phyloP scores from a whole-genome alignment of 2,888 invertebrate genomes.

The Listrodromus nycthemerus region DNA sequence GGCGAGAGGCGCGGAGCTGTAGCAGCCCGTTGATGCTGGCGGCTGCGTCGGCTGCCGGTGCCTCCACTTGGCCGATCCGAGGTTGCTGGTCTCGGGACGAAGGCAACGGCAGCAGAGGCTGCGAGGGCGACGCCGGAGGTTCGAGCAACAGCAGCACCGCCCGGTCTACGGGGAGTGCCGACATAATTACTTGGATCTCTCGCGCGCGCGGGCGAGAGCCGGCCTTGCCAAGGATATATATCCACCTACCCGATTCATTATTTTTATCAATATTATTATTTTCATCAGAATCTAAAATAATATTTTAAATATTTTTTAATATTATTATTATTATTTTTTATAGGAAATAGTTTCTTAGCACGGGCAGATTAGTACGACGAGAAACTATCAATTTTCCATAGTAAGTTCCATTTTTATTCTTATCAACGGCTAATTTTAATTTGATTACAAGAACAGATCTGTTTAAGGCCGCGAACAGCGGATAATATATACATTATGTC shows the following conservation, averaged over 20 bases:
- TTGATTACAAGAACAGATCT: neutral
- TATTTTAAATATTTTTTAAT: too few relatives aligned
- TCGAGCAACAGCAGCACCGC: slow-evolving; percentile 55
- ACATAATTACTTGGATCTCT: slow-evolving; percentile 64
- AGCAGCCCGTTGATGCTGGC: slow-evolving; percentile 52
- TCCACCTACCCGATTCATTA: neutral
- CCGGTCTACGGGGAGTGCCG: slow-evolving; percentile 63
- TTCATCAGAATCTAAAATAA: too few relatives aligned
- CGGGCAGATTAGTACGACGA: slow-evolving; percentile 21
- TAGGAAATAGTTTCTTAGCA: neutral
- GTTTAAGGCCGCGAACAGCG: neutral
- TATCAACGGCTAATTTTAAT: neutral
- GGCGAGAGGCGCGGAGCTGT: slow-evolving; percentile 63
- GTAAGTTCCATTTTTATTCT: slow-evolving; percentile 2
- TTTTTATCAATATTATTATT: slow-evolving; percentile 12
- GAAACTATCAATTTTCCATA: slow-evolving; percentile 3
- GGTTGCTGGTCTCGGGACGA: slow-evolving; percentile 53
- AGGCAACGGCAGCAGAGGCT: slow-evolving; percentile 53
- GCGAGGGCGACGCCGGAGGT: slow-evolving; percentile 65
- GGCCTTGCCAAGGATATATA: slow-evolving; percentile 49
- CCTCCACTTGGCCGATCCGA: slow-evolving; percentile 60
- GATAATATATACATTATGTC: too few relatives aligned
- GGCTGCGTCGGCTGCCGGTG: slow-evolving; percentile 57
- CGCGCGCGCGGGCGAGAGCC: slow-evolving; percentile 54
- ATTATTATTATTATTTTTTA: neutral